Base-by-base conservation (phyloP, 1,140 invertebrate species). In the Drosophila lacteicornis region DNA sequence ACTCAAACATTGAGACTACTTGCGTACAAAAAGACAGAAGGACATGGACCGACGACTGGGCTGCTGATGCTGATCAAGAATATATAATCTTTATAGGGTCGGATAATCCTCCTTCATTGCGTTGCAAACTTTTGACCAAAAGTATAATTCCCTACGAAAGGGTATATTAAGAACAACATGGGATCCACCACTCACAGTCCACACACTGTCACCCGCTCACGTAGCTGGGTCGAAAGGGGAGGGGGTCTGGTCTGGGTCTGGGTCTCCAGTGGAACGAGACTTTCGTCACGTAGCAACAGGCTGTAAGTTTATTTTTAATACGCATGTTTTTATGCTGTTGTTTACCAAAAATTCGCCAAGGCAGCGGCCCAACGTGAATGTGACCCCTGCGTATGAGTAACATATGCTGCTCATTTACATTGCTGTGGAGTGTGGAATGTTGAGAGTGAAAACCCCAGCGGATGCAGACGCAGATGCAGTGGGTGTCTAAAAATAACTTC, bases 401-500 rank as follows among this genome's bases (percentile, higher is more conserved):
- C 33, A 53, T 61, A 30, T 36, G 33, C 9, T 36, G 9, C 8
- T 36, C 8, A 3, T 25, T 22, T 43, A 47, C 15, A 40, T 15
- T 30, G 45, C 33, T 36, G 9, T 36, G 33, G 33, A 36, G 9
- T 36, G 33, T 36, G 33, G 8, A n/a, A 9, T 33, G 22, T 53
- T 43, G 53, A 60, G 49, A 38, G 19, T 62, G 27, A 40, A 33
- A 25, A 27, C 43, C 49, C 58, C 59, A 59, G 61, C 74, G 84
- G 77, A 87, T 78, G 61, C 67, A 30, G 55, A 33, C 36, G 59
- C 46, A 61, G 45, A 50, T 71, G 66, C 77, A 66, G 73, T 87
- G 84, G 80, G 85, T 78, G 85, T 80, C 84, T 87, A 84, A 84
- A 90, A 80, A 80, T 88, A 87, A 75, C 68, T 80, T 70, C 77